These are phyloP conservation scores for Leptoteleia sp. DNA, from an alignment of 1,140 invertebrate genomes.

Conservation along the genomic window DNA sequence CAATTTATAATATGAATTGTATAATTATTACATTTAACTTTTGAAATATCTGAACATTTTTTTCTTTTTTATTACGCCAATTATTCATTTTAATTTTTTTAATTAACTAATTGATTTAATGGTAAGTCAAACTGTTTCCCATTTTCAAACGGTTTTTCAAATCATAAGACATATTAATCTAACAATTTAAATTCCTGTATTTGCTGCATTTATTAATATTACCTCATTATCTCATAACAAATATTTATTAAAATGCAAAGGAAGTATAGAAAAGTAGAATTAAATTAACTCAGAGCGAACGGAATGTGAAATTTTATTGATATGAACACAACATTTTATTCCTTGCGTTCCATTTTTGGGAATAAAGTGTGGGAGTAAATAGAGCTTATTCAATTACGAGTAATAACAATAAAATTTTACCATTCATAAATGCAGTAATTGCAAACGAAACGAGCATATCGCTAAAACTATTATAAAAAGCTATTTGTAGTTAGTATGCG, in stretches of 20 bases:
- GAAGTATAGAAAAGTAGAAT: background rate
- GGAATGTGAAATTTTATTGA: background rate
- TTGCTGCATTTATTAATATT: too few relatives aligned
- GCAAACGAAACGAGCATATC: too few relatives aligned
- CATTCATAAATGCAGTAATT: too few relatives aligned
- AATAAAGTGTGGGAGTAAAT: background rate
- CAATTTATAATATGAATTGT: too few relatives aligned
- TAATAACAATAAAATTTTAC: background rate
- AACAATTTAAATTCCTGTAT: background rate
- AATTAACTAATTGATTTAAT: background rate
- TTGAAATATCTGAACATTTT: background rate
- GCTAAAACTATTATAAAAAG: background rate
- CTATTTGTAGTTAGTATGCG: background rate
- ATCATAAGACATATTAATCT: background rate
- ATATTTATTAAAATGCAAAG: background rate
- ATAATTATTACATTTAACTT: background rate
- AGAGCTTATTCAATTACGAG: background rate
- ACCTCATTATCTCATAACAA: background rate
- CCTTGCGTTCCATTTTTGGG: too few relatives aligned
- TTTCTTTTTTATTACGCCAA: constrained; percentile 4
- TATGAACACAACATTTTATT: too few relatives aligned
- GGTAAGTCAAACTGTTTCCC: background rate
- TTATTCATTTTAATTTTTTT: too few relatives aligned
- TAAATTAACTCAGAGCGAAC: background rate
- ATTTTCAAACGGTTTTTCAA: background rate